Evolutionary conservation across 2,888 invertebrate genomes (phyloP), one percentile per base, ranked within the genome.

Genomic region (Mesochorus sp.): DNA sequence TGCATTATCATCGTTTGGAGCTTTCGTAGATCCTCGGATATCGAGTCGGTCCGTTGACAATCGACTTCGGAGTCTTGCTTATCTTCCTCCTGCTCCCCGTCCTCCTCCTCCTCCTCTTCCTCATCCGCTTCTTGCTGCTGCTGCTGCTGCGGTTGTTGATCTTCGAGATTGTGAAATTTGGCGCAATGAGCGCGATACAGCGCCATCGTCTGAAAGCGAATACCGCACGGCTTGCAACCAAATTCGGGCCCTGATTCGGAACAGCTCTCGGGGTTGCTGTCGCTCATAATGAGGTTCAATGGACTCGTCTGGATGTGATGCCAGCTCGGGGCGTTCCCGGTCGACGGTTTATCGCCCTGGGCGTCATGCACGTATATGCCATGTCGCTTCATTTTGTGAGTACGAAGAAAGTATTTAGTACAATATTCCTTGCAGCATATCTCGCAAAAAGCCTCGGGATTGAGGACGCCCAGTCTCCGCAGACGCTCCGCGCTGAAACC

Each of bases 301-400:
- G 96, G 96, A 88, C 96, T 95, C 4, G 95, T 94, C 90, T 95
- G 95, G 44, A 94, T 93, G 83, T 94, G 85, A 89, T 92, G 90
- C 90, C 91, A 91, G 3, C 85, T 85, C 14, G 85, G 79, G 4
- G 85, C 83, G 2, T 85, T 82, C 1, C 83, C 87, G 0, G 87
- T 91, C 70, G 92, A 92, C 4, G 88, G 86, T 90, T 92, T 85
- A 83, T 95, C 93, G 89, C 94, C 93, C 83, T n/a, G n/a, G n/a
- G n/a, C n/a, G n/a, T 94, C 91, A 0, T 93, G 93, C 67, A 94
- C 91, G 80, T 93, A 93, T 34, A 98, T 95, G 0, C 98, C 98
- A 91, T 99, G 98, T n/a, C 96, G 94, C 89, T 97, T 96, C 92
- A 96, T 95, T 88, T 98, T 97, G 91, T 99, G 99, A 55, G 97